These are phyloP conservation scores for Rhinolophus ferrumequinum DNA, from an alignment of 2,113 vertebrate species.

Conservation along the genomic window DNA sequence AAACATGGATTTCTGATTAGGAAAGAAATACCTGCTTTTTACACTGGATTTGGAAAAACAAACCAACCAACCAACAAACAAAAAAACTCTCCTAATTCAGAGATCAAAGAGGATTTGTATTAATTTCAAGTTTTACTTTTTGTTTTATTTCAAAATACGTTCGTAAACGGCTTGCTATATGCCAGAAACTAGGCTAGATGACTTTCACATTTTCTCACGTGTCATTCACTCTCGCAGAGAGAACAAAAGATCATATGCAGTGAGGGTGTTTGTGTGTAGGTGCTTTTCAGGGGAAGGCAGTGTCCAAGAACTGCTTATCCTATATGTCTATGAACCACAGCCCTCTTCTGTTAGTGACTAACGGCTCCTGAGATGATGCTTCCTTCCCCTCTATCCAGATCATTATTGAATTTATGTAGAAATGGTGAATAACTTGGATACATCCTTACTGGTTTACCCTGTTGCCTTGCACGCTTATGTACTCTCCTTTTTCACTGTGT, in stretches of 20 bases:
- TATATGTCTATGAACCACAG: accelerated
- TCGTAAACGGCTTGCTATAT: background rate
- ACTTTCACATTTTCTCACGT: background rate
- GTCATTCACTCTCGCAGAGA: background rate
- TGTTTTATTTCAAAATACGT: background rate
- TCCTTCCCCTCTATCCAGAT: background rate
- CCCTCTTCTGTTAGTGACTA: background rate
- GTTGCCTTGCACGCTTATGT: background rate
- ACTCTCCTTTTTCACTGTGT: background rate
- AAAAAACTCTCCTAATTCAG: background rate
- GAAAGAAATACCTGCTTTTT: background rate
- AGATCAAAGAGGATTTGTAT: background rate
- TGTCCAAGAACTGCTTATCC: background rate
- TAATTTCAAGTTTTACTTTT: background rate
- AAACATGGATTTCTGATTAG: background rate
- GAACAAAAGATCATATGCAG: background rate
- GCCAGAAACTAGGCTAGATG: background rate
- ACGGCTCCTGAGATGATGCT: background rate
- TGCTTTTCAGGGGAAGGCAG: background rate
- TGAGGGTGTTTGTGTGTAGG: background rate
- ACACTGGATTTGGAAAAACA: background rate
- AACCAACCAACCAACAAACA: background rate
- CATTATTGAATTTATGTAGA: background rate
- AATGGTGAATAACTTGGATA: background rate
- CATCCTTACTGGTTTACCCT: background rate